These are phyloP conservation scores for Oreotragus oreotragus DNA, from an alignment of 2,113 vertebrate genomes.

Conservation along the genomic window DNA sequence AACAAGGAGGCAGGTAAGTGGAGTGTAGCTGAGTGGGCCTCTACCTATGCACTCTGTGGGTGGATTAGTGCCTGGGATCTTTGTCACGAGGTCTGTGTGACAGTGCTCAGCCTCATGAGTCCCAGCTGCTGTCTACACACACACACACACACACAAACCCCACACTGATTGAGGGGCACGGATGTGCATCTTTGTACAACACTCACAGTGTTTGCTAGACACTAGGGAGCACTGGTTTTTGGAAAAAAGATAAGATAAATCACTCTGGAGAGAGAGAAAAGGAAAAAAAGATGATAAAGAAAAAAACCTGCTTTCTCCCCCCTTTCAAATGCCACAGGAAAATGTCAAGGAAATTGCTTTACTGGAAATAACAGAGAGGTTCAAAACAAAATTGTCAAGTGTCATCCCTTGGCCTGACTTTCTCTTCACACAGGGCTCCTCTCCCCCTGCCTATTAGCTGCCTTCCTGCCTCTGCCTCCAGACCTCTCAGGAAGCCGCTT, in stretches of 20 bases:
- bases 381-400: conserved; percentile 74
- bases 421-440: neutral
- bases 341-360: conserved; percentile 81
- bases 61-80: neutral
- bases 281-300: conserved; percentile 35
- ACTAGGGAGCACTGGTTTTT: neutral
- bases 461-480: neutral
- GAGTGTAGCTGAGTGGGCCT: accelerated
- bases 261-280: conserved; percentile 36
- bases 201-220: neutral
- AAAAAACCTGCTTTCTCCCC: conserved; percentile 44
- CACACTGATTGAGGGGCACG: too few species aligned
- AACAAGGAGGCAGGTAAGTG: neutral
- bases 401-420: conserved; percentile 25
- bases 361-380: conserved; percentile 76
- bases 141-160: neutral
- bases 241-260: conserved; percentile 34
- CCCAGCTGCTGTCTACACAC: neutral
- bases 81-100: neutral
- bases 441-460: neutral
- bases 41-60: accelerated
- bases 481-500: neutral
- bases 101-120: neutral
- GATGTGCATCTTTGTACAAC: neutral
- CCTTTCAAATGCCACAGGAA: conserved; percentile 81